Evolutionary conservation across 2,113 vertebrate genomes (phyloP).

Genomic region (Carassius gibelio): DNA sequence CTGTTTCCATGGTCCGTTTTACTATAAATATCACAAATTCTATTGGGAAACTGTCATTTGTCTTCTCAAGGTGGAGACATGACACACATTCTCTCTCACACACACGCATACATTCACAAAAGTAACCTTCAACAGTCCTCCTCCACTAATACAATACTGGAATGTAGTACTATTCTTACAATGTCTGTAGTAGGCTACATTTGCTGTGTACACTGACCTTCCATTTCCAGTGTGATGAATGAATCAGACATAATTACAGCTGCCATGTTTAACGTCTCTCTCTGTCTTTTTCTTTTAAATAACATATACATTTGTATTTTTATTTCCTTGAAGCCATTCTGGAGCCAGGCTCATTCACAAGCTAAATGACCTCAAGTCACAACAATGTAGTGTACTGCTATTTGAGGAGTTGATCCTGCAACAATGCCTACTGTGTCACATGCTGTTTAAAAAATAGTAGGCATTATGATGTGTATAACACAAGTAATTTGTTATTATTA

Average conservation of each 20-base stretch:
- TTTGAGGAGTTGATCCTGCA: background rate
- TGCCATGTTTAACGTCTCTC: background rate
- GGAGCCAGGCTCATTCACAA: background rate
- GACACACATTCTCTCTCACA: slow-evolving; percentile 22
- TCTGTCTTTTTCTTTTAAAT: background rate
- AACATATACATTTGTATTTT: background rate
- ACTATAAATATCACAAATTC: slow-evolving; percentile 55
- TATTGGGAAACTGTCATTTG: slow-evolving; percentile 35
- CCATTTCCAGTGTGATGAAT: background rate
- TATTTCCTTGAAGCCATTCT: background rate
- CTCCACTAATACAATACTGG: background rate
- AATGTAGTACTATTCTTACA: background rate
- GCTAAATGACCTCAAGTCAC: background rate
- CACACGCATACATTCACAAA: background rate
- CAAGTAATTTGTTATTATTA: no score
- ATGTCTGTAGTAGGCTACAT: background rate
- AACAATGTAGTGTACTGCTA: background rate
- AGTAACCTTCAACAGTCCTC: slow-evolving; percentile 40
- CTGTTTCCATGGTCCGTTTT: background rate
- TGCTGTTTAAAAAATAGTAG: background rate
- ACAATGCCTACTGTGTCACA: background rate
- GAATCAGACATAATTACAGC: background rate
- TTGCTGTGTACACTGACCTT: background rate
- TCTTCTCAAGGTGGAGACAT: slow-evolving; percentile 45
- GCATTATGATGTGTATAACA: background rate